Percentiles rank a stretch among this genome's conserved stretches.
These are phyloP conservation scores for Perodicticus potto DNA, from an alignment of 2,797 vertebrate species.

Conservation along the genomic window DNA sequence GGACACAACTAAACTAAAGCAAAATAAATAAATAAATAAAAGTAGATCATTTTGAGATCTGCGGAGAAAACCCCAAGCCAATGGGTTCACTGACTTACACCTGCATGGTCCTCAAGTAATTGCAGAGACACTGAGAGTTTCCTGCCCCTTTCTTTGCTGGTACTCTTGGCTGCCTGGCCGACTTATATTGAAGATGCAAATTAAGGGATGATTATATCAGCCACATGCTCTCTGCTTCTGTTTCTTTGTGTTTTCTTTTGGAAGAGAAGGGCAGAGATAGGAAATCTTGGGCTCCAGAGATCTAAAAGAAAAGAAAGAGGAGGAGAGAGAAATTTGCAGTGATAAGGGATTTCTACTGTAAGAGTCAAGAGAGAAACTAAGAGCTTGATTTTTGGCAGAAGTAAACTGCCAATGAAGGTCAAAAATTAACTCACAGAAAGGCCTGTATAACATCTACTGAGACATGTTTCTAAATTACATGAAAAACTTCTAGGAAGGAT, in stretches of 20 bases:
- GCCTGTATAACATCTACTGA: conserved; percentile 76
- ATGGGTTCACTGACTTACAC: not conserved
- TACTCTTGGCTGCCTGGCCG: conserved; percentile 54
- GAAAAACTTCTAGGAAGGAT: conserved; percentile 95
- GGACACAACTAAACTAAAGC: not conserved
- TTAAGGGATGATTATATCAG: conserved; percentile 88
- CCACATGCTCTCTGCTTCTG: conserved; percentile 86
- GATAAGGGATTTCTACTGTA: conserved; percentile 88
- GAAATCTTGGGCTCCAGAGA: conserved; percentile 88
- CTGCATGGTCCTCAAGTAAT: not conserved
- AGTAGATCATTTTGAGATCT: not conserved
- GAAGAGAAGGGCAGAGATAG: conserved; percentile 86
- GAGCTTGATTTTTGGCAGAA: conserved; percentile 83
- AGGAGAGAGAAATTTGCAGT: conserved; percentile 88
- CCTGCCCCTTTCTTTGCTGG: conserved; percentile 52
- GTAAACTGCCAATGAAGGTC: conserved; percentile 85
- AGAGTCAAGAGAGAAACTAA: conserved; percentile 82
- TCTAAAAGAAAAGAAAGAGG: conserved; percentile 56
- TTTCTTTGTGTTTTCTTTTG: conserved; percentile 87
- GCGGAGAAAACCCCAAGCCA: not conserved
- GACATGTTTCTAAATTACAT: conserved; percentile 94
- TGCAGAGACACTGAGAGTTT: not conserved
- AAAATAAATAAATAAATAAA: not conserved
- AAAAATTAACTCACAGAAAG: conserved; percentile 79
- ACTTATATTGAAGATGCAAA: conserved; percentile 90